These are phyloP conservation scores for Chymomyza fuscimana DNA, from an alignment of 2,888 invertebrate species.

Conservation along the genomic window DNA sequence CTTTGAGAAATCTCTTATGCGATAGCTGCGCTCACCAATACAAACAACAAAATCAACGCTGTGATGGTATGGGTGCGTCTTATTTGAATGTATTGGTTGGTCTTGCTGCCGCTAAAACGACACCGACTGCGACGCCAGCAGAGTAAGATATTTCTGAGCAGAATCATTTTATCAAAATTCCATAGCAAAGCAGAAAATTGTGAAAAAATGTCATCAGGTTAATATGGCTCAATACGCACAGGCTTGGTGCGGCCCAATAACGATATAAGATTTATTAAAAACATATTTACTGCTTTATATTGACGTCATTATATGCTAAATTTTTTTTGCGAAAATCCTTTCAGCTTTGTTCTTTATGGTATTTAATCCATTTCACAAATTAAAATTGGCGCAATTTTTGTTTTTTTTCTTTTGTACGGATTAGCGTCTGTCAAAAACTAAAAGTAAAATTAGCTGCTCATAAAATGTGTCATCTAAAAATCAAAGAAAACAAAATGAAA, in stretches of 20 bases:
- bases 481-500: conserved; percentile 23
- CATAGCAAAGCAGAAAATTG: conserved; percentile 33
- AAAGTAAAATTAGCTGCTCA: not conserved
- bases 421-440: conserved; percentile 41
- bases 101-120: conserved; percentile 9
- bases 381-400: conserved; percentile 31
- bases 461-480: conserved; percentile 1
- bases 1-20: conserved; percentile 5
- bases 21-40: conserved; percentile 44
- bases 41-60: conserved; percentile 26
- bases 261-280: not conserved
- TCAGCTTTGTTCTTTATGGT: conserved; percentile 21
- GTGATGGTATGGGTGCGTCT: conserved; percentile 52
- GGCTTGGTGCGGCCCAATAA: not conserved
- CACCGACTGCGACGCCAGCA: conserved; percentile 11
- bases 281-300: not conserved
- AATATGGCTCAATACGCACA: not conserved
- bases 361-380: conserved; percentile 29
- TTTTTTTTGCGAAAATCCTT: not conserved
- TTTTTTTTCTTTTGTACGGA: conserved; percentile 38
- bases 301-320: not conserved
- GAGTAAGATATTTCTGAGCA: conserved; percentile 46
- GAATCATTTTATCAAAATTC: conserved; percentile 56
- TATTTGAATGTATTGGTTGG: conserved; percentile 55
- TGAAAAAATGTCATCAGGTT: conserved; percentile 12